A percentile compares a stretch with the other conserved stretches of the same genome.
Evolutionary conservation across 2,888 invertebrate species (phyloP).

Genomic region (Oeneis ivallda): DNA sequence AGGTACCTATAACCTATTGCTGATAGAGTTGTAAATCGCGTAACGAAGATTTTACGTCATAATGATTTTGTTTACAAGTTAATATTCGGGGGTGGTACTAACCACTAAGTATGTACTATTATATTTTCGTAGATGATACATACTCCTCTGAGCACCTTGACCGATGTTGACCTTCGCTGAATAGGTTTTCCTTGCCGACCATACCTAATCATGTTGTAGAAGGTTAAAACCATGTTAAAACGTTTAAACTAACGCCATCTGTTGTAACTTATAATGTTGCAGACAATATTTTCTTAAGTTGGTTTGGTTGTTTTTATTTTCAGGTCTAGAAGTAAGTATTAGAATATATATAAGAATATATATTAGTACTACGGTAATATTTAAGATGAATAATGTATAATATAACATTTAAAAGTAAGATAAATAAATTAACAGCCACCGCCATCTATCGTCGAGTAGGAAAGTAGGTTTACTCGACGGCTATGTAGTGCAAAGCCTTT

Average conservation of each 20-base stretch:
- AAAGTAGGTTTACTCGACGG: too few relatives aligned
- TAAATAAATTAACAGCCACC: slow-evolving; percentile 14
- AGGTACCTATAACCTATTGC: background rate
- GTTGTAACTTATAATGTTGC: too few relatives aligned
- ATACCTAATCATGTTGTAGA: slow-evolving; percentile 49
- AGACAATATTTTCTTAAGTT: too few relatives aligned
- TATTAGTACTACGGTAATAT: too few relatives aligned
- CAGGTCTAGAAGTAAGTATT: background rate
- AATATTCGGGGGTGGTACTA: slow-evolving; percentile 19
- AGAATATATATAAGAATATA: too few relatives aligned
- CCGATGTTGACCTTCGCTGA: slow-evolving; percentile 37
- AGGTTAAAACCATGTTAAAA: slow-evolving; percentile 30
- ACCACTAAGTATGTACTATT: slow-evolving; percentile 13
- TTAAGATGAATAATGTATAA: too few relatives aligned
- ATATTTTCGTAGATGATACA: slow-evolving; percentile 18
- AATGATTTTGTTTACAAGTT: slow-evolving; percentile 13
- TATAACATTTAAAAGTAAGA: too few relatives aligned
- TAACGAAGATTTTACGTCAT: background rate
- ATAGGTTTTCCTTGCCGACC: slow-evolving; percentile 41
- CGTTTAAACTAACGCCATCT: slow-evolving; percentile 43
- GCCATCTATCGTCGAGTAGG: slow-evolving; percentile 46
- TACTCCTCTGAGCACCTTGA: slow-evolving; percentile 39
- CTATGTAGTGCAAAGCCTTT: background rate
- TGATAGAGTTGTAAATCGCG: slow-evolving; percentile 3
- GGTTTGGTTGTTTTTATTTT: too few relatives aligned